phyloP scores from a whole-genome alignment of 2,797 vertebrate species.

The Enteromius afrohamiltoni region DNA sequence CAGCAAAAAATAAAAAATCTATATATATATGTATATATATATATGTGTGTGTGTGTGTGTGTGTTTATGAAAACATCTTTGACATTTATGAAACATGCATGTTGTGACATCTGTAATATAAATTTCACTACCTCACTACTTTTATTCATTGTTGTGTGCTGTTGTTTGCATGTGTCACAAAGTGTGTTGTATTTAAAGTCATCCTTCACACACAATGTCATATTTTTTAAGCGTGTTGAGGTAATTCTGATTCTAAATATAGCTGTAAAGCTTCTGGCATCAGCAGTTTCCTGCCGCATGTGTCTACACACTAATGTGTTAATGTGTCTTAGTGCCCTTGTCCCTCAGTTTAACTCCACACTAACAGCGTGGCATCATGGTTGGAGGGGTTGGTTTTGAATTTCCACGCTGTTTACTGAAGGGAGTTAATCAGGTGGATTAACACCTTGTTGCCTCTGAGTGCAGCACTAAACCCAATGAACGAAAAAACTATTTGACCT shows the following conservation, averaged over 20 bases:
- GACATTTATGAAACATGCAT: slow-evolving; percentile 6
- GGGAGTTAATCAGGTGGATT: slow-evolving; percentile 23
- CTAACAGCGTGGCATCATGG: neutral
- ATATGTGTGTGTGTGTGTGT: no score
- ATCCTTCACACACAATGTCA: slow-evolving; percentile 18
- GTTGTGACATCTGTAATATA: neutral
- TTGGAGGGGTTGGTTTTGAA: slow-evolving; percentile 25
- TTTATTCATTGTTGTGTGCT: neutral
- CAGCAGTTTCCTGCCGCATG: neutral
- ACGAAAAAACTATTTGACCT: slow-evolving; percentile 36
- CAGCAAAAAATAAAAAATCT: no score
- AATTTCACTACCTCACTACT: neutral
- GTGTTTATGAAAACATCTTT: neutral
- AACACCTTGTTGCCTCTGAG: slow-evolving; percentile 30
- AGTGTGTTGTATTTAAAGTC: neutral
- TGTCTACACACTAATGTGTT: neutral
- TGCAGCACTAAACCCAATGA: slow-evolving; percentile 27
- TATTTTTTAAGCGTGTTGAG: neutral
- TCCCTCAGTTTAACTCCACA: slow-evolving; percentile 14
- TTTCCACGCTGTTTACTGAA: slow-evolving; percentile 26
- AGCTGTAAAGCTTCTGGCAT: neutral
- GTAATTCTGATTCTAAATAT: slow-evolving; percentile 26
- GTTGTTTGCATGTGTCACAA: neutral
- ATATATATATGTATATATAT: no score
- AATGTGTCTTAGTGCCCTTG: slow-evolving; percentile 9